These are phyloP conservation scores for Karalla daura DNA, from an alignment of 2,797 vertebrate species.

Conservation along the genomic window DNA sequence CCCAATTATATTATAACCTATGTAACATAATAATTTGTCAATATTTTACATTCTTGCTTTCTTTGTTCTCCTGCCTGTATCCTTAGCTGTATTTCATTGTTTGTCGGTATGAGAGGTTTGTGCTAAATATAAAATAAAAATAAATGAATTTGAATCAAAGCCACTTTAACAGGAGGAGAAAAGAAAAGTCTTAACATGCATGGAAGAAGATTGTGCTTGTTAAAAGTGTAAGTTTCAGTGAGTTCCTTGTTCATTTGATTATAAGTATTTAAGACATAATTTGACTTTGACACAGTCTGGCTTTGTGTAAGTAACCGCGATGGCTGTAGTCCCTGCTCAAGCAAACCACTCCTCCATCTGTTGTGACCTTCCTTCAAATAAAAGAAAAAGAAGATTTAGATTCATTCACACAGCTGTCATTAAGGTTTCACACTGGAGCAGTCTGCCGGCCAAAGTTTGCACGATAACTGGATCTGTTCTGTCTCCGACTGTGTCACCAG, in stretches of 20 bases:
- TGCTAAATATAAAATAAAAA: too few species aligned
- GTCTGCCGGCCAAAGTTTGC: neutral
- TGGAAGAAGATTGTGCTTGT: too few species aligned
- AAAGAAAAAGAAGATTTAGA: neutral
- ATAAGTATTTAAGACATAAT: too few species aligned
- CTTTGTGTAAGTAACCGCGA: too few species aligned
- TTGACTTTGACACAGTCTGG: too few species aligned
- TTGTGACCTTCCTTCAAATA: neutral
- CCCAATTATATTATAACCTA: neutral
- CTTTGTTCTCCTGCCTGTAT: neutral
- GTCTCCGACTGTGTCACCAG: slow-evolving; percentile 8
- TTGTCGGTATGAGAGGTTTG: neutral
- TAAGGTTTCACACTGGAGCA: neutral
- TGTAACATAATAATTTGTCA: neutral
- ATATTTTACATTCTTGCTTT: too few species aligned
- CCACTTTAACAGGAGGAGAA: too few species aligned
- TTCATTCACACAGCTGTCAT: neutral
- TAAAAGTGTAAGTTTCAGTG: too few species aligned
- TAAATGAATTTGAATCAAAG: too few species aligned
- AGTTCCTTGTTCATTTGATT: too few species aligned
- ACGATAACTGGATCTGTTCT: slow-evolving; percentile 4
- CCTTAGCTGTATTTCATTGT: neutral
- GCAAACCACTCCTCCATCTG: neutral
- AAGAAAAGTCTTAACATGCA: too few species aligned
- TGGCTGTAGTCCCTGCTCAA: neutral